A percentile compares a stretch with the other conserved stretches of the same genome.
phyloP scores from a whole-genome alignment of 2,113 vertebrate species.

The Carlito syrichta region DNA sequence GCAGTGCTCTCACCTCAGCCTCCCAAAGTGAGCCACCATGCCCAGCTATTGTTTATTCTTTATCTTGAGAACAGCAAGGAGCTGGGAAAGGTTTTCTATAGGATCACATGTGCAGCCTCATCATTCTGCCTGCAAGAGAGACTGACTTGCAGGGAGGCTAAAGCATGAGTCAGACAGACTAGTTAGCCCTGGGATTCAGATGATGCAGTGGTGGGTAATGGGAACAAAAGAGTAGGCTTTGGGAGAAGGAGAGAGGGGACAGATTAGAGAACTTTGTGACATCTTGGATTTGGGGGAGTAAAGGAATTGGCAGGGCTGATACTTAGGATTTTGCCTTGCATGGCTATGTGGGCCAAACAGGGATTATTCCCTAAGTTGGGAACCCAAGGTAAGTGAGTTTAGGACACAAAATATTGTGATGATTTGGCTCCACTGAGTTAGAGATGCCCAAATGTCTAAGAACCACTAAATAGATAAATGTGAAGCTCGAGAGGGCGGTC shows the following conservation, averaged over 20 bases:
- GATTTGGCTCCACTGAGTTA: background rate
- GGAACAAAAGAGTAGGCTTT: background rate
- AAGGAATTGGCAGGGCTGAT: too few species aligned
- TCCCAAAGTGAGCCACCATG: too few species aligned
- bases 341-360: fast-evolving
- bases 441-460: background rate
- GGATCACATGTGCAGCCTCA: background rate
- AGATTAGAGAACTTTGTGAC: background rate
- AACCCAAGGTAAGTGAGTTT: background rate
- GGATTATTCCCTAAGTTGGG: background rate
- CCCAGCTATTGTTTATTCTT: background rate
- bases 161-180: background rate
- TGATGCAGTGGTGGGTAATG: background rate
- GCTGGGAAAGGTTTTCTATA: background rate
- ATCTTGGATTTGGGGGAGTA: background rate
- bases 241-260: fast-evolving
- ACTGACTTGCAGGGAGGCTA: background rate
- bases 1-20: too few species aligned
- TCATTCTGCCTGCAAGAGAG: background rate
- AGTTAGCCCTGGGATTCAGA: background rate
- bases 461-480: background rate
- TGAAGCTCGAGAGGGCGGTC: background rate
- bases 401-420: background rate
- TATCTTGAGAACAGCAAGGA: background rate
- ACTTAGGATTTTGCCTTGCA: background rate